phyloP scores from a whole-genome alignment of 2,888 invertebrate species.

The Enchytraeus crypticus region DNA sequence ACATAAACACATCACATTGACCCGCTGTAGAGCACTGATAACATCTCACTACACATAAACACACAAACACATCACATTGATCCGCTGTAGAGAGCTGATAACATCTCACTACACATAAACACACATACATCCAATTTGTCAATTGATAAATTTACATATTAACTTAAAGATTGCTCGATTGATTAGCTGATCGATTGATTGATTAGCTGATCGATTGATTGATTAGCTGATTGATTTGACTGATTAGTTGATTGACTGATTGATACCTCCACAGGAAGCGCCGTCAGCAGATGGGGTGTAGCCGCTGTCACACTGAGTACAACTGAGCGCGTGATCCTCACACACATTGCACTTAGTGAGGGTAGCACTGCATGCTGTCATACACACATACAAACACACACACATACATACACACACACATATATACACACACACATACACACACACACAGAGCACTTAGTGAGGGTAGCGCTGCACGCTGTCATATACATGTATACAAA shows the following conservation, averaged over 20 bases:
- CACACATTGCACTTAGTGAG: conserved; percentile 18
- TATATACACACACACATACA: too few relatives aligned
- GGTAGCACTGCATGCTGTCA: conserved; percentile 2
- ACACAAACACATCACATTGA: not conserved
- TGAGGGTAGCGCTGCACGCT: conserved; percentile 9
- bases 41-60: not conserved
- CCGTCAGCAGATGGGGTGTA: conserved; percentile 10
- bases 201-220: too few relatives aligned
- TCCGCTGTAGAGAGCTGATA: not conserved
- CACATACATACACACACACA: too few relatives aligned
- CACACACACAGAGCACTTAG: conserved; percentile 14
- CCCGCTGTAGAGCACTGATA: not conserved
- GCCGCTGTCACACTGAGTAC: conserved; percentile 13
- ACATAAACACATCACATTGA: not conserved
- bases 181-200: too few relatives aligned
- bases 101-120: too few relatives aligned
- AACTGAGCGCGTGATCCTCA: conserved; percentile 6
- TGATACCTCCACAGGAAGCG: conserved; percentile 17
- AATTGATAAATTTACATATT: too few relatives aligned
- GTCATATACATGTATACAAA: too few relatives aligned
- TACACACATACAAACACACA: too few relatives aligned
- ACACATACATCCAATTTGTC: too few relatives aligned
- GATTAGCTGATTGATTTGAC: too few relatives aligned
- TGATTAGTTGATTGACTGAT: too few relatives aligned
- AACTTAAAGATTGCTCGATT: too few relatives aligned